Conservation (phyloP, 2,797 vertebrate genomes). For the Megaceryle alcyon region DNA sequence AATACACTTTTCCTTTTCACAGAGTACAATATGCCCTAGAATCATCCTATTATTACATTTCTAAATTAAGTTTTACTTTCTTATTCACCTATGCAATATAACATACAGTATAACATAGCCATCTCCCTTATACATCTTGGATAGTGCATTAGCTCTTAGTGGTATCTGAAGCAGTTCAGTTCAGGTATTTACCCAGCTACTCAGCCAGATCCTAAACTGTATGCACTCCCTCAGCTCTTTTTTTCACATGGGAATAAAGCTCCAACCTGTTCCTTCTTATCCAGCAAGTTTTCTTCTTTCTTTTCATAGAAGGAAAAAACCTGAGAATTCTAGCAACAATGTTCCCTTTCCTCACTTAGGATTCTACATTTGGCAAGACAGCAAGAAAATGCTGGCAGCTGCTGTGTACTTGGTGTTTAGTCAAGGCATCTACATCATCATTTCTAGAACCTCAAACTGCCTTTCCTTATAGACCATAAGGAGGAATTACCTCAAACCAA, state of each 20-base stretch:
- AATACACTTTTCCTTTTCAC: neutral
- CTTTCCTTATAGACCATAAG: neutral
- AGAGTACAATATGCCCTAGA: neutral
- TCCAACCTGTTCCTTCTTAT: neutral
- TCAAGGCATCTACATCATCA: neutral
- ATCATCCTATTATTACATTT: neutral
- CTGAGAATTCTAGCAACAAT: neutral
- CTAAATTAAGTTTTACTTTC: neutral
- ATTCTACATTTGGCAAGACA: neutral
- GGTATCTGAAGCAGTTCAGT: neutral
- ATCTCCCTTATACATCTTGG: neutral
- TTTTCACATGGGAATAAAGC: neutral
- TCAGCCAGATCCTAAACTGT: neutral
- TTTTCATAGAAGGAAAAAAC: neutral
- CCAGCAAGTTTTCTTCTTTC: neutral
- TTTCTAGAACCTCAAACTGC: neutral
- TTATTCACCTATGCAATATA: neutral
- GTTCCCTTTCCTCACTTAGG: neutral
- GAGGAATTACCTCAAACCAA: neutral
- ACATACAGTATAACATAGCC: neutral
- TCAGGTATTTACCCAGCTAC: neutral
- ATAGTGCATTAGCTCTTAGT: neutral
- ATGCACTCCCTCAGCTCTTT: neutral
- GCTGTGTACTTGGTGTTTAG: neutral
- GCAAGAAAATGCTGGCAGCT: neutral